These are phyloP conservation scores for Hippopotamyrus pictus DNA, from an alignment of 2,797 vertebrate species.

Conservation along the genomic window DNA sequence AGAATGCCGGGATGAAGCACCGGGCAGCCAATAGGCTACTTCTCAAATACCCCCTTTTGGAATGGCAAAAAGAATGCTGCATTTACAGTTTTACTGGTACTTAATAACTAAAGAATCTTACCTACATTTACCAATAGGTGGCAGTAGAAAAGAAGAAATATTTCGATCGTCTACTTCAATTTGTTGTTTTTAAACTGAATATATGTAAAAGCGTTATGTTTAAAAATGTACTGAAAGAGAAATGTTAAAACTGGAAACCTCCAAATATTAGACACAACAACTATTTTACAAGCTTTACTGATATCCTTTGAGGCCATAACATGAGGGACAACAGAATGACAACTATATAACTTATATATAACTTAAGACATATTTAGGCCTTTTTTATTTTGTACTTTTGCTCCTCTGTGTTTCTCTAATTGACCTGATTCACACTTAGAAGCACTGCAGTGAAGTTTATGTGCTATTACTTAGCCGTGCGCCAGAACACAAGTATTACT, in stretches of 20 bases:
- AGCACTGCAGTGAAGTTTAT: background rate
- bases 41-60: background rate
- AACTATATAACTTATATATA: background rate
- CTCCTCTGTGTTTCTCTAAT: background rate
- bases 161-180: background rate
- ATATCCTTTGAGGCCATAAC: background rate
- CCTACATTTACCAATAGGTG: slow-evolving; percentile 42
- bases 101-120: background rate
- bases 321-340: too few relatives aligned
- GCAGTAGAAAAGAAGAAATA: slow-evolving; percentile 30
- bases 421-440: background rate
- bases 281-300: background rate
- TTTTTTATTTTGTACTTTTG: background rate
- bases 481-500: background rate
- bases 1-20: background rate
- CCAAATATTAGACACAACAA: background rate
- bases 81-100: background rate
- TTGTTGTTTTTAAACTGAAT: background rate
- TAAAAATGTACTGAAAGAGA: background rate
- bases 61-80: background rate
- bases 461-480: background rate
- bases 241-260: background rate
- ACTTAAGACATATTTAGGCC: background rate
- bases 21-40: background rate
- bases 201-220: background rate